Evolutionary conservation across 2,888 invertebrate genomes (phyloP).

Genomic region (Eupithecia centaureata): DNA sequence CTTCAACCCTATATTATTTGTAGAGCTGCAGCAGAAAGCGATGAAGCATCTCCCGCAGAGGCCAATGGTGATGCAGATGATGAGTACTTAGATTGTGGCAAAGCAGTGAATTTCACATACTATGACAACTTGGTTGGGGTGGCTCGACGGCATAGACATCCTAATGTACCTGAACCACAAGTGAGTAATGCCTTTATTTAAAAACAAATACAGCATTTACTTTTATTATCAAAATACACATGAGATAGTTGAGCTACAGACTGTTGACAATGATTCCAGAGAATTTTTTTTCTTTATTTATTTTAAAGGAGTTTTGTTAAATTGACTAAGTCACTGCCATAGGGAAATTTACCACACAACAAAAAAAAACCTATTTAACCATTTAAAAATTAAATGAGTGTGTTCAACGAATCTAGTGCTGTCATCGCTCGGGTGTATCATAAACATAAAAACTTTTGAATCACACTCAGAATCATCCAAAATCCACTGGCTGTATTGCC

Average conservation of each 20-base stretch:
- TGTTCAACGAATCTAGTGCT: background rate
- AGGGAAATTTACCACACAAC: too few relatives aligned
- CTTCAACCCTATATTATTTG: slow-evolving; percentile 21
- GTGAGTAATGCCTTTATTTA: slow-evolving; percentile 50
- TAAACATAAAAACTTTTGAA: background rate
- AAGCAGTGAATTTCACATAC: slow-evolving; percentile 93
- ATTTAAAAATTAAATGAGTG: too few relatives aligned
- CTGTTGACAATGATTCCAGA: background rate
- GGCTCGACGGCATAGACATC: slow-evolving; percentile 91
- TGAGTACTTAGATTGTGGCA: slow-evolving; percentile 91
- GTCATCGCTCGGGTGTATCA: too few relatives aligned
- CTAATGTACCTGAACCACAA: slow-evolving; percentile 93
- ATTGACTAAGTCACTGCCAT: too few relatives aligned
- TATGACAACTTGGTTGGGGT: slow-evolving; percentile 95
- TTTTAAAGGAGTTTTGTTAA: too few relatives aligned
- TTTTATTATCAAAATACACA: background rate
- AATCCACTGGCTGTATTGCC: background rate
- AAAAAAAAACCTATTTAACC: too few relatives aligned
- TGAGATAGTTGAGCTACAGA: background rate
- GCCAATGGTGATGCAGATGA: slow-evolving; percentile 78
- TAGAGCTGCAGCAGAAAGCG: slow-evolving; percentile 70
- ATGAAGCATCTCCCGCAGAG: slow-evolving; percentile 64
- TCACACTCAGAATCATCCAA: background rate
- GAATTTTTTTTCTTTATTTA: too few relatives aligned
- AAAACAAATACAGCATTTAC: background rate